These are phyloP conservation scores for Dendrolimus pini DNA, from an alignment of 2,888 invertebrate genomes.

Conservation along the genomic window DNA sequence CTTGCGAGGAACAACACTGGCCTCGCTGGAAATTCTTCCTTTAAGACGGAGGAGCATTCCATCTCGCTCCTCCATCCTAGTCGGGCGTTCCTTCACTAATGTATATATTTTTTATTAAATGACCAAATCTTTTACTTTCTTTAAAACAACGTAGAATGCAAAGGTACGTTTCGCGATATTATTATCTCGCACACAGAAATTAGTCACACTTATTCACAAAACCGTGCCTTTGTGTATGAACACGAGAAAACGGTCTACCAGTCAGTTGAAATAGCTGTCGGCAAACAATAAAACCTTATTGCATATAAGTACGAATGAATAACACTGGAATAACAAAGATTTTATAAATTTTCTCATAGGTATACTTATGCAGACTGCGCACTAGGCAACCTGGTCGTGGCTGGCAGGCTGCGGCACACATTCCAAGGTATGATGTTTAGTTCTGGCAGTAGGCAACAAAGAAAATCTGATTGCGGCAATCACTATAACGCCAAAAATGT, in stretches of 20 bases:
- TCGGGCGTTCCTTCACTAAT: too few species aligned
- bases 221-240: conserved; percentile 12
- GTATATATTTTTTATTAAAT: too few species aligned
- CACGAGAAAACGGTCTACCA: too few species aligned
- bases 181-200: conserved; percentile 56
- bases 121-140: too few species aligned
- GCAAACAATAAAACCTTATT: conserved; percentile 56
- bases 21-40: too few species aligned
- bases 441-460: neutral
- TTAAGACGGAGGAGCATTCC: too few species aligned
- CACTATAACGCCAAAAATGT: neutral
- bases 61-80: too few species aligned
- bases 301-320: conserved; percentile 66
- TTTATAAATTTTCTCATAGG: conserved; percentile 51
- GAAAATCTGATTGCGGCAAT: neutral
- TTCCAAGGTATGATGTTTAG: too few species aligned
- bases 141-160: neutral
- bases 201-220: conserved; percentile 61
- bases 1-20: too few species aligned
- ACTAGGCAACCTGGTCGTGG: too few species aligned
- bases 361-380: too few species aligned
- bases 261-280: conserved; percentile 46
- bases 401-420: too few species aligned
- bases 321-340: conserved; percentile 73
- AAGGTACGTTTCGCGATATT: conserved; percentile 48